Evolutionary conservation across 2,888 invertebrate species (phyloP).

Genomic region (Aleiodes testaceus): DNA sequence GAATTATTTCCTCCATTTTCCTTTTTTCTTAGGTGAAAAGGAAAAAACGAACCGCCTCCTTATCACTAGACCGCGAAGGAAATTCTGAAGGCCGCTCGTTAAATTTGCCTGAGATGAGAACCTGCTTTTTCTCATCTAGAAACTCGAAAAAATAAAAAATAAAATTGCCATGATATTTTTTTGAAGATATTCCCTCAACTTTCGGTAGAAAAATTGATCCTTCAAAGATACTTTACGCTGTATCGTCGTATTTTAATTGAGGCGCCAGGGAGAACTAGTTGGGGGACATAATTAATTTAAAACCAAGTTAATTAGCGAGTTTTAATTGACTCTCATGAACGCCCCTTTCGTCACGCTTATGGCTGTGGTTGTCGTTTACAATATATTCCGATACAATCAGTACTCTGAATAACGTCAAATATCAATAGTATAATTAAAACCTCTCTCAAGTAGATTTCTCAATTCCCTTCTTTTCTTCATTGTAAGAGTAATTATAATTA

Average conservation of each 20-base stretch:
- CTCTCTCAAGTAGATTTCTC: too few relatives aligned
- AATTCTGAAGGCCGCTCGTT: conserved; percentile 69
- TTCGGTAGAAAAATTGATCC: conserved; percentile 49
- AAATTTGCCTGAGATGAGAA: conserved; percentile 55
- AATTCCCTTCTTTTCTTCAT: too few relatives aligned
- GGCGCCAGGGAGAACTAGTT: conserved; percentile 26
- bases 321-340: conserved; percentile 51
- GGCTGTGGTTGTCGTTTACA: background rate
- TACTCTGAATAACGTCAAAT: background rate
- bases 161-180: conserved; percentile 45
- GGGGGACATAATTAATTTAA: conserved; percentile 51
- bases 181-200: conserved; percentile 43
- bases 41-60: conserved; percentile 53
- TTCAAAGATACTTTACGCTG: conserved; percentile 48
- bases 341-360: conserved; percentile 38
- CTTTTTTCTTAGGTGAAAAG: conserved; percentile 30
- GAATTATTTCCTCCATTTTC: conserved; percentile 69
- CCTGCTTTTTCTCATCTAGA: conserved; percentile 34
- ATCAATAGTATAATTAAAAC: background rate
- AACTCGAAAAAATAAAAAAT: conserved; percentile 39
- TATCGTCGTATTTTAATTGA: conserved; percentile 53
- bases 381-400: conserved; percentile 21
- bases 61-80: conserved; percentile 71
- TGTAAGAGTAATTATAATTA: too few relatives aligned
- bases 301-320: conserved; percentile 53